phyloP scores from a whole-genome alignment of 1,140 invertebrate species.

The Colletes latitarsis region DNA sequence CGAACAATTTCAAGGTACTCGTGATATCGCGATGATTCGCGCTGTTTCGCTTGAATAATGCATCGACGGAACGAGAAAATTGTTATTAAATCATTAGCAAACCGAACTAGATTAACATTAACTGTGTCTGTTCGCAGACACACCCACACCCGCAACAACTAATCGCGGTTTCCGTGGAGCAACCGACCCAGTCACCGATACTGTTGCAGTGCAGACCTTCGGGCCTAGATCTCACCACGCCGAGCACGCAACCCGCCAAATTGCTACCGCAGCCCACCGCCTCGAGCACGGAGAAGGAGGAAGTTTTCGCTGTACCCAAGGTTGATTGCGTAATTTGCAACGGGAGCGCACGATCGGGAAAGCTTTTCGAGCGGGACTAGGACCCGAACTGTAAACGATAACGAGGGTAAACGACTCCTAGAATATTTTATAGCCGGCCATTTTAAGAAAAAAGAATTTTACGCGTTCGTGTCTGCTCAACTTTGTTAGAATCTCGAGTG shows the following conservation, averaged over 20 bases:
- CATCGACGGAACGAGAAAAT: not conserved
- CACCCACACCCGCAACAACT: slow-evolving; percentile 65
- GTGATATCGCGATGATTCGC: not conserved
- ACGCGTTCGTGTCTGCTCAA: no score
- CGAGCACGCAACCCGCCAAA: slow-evolving; percentile 75
- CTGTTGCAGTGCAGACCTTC: slow-evolving; percentile 73
- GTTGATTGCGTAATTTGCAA: slow-evolving; percentile 57
- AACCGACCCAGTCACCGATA: slow-evolving; percentile 70
- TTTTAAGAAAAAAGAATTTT: no score
- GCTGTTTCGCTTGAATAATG: slow-evolving; percentile 21
- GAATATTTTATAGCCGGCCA: no score
- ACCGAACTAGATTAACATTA: not conserved
- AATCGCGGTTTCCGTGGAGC: slow-evolving; percentile 67
- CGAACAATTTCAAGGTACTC: slow-evolving; percentile 72
- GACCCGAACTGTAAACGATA: no score
- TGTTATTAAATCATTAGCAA: not conserved
- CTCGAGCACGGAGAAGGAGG: slow-evolving; percentile 74
- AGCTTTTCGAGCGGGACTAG: no score
- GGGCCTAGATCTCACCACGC: slow-evolving; percentile 72
- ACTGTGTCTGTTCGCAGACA: slow-evolving; percentile 55
- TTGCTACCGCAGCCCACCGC: slow-evolving; percentile 70
- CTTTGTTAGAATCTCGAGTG: no score
- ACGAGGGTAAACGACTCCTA: no score
- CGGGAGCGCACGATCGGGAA: no score
- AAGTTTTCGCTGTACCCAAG: slow-evolving; percentile 82